A percentile compares a stretch with the other conserved stretches of the same genome.
phyloP scores from a whole-genome alignment of 1,140 invertebrate species.

The Ceratina australensis region DNA sequence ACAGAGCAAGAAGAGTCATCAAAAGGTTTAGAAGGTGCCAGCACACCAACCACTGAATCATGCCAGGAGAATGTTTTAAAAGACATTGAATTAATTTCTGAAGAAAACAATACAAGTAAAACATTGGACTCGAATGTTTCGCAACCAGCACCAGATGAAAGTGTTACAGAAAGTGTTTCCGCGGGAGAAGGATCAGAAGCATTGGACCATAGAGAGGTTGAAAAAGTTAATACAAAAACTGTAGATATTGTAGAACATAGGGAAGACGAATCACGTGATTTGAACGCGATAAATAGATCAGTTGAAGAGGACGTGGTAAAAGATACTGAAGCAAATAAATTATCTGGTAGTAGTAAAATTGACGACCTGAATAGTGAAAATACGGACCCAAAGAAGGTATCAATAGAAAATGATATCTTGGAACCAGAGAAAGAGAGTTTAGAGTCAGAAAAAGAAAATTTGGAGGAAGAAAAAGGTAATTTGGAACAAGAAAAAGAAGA shows the following conservation, averaged over 20 bases:
- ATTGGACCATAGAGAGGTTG: background rate
- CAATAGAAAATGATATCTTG: no score
- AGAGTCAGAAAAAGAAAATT: no score
- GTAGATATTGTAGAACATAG: slow-evolving; percentile 5
- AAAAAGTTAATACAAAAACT: background rate
- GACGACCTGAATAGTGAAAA: slow-evolving; percentile 25
- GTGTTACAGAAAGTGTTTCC: slow-evolving; percentile 15
- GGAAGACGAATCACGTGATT: background rate
- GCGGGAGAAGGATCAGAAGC: background rate
- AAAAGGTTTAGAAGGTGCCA: background rate
- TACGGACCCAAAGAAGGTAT: slow-evolving; percentile 36
- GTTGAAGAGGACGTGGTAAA: slow-evolving; percentile 6
- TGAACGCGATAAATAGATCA: slow-evolving; percentile 13
- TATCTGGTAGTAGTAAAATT: slow-evolving; percentile 11
- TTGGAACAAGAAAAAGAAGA: no score
- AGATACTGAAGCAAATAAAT: slow-evolving; percentile 20
- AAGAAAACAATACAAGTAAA: slow-evolving; percentile 8
- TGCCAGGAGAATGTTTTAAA: slow-evolving; percentile 1
- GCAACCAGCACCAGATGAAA: slow-evolving; percentile 5
- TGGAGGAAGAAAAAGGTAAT: no score
- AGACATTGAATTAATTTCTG: slow-evolving; percentile 13
- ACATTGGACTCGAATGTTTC: background rate
- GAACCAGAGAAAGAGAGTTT: no score
- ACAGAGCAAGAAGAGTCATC: slow-evolving; percentile 7
- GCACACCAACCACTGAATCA: background rate